Evolutionary conservation across 2,888 invertebrate species (phyloP).

Genomic region (Rhagium mordax): DNA sequence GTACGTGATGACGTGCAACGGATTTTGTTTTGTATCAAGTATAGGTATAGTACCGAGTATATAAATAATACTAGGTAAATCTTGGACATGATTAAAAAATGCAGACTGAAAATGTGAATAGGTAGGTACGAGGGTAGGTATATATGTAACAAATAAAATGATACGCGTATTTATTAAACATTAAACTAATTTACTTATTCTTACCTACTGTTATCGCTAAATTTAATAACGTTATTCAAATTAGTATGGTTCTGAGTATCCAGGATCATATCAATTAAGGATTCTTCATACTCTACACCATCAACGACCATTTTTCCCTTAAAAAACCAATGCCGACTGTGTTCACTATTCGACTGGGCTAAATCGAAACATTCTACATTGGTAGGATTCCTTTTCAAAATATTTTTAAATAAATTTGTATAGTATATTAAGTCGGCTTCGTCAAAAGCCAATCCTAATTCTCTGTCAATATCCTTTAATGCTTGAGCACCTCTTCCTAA

Average conservation of each 20-base stretch:
- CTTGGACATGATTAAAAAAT: too few relatives aligned
- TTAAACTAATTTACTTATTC: conserved; percentile 3
- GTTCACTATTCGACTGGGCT: conserved; percentile 98
- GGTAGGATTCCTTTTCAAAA: conserved; percentile 92
- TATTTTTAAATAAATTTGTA: conserved; percentile 86
- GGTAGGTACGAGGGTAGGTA: too few relatives aligned
- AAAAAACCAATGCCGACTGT: conserved; percentile 99
- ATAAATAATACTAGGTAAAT: too few relatives aligned
- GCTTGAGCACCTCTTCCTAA: conserved; percentile 83
- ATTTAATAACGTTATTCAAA: conserved; percentile 95
- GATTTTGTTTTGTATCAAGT: too few relatives aligned
- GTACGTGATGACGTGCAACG: too few relatives aligned
- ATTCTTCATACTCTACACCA: conserved; percentile 83
- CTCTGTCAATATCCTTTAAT: conserved; percentile 79
- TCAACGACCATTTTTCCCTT: conserved; percentile 91
- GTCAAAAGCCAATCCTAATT: conserved; percentile 89
- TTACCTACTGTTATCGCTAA: conserved; percentile 96
- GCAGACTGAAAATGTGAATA: too few relatives aligned
- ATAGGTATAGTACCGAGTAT: too few relatives aligned
- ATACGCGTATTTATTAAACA: not conserved
- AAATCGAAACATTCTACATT: conserved; percentile 98
- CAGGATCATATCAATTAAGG: conserved; percentile 94
- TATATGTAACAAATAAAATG: too few relatives aligned
- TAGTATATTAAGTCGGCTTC: conserved; percentile 94
- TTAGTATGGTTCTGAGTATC: conserved; percentile 90